These are phyloP conservation scores for Actinemys pallida DNA, from an alignment of 2,113 vertebrate genomes.

Conservation along the genomic window DNA sequence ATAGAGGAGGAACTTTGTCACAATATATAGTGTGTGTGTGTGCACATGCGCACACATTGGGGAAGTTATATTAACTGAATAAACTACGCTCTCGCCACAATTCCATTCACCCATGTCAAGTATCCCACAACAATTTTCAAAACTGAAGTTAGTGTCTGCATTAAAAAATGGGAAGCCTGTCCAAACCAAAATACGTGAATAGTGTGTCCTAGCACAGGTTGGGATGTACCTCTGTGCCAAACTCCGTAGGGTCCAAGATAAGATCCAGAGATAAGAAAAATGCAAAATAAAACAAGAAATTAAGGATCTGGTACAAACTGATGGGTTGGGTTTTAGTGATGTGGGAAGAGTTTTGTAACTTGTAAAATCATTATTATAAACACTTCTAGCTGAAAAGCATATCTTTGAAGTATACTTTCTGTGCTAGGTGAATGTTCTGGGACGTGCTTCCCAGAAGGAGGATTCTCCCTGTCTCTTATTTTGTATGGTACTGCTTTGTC, in stretches of 20 bases:
- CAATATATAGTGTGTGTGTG: background rate
- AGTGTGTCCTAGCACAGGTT: background rate
- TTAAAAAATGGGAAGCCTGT: background rate
- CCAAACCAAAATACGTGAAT: background rate
- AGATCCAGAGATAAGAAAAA: background rate
- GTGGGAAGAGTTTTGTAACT: too few relatives aligned
- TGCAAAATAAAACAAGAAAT: background rate
- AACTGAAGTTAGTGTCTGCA: background rate
- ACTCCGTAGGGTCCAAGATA: background rate
- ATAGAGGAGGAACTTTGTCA: too few relatives aligned
- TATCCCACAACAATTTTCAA: background rate
- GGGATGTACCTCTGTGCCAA: background rate
- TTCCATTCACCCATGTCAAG: background rate
- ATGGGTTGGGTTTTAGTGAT: background rate
- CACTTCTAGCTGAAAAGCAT: background rate
- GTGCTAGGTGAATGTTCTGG: too few relatives aligned
- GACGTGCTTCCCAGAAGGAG: too few relatives aligned
- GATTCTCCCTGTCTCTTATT: too few relatives aligned
- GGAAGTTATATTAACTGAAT: background rate
- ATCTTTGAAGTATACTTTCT: background rate
- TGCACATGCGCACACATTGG: rapidly evolving
- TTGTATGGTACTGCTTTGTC: too few relatives aligned
- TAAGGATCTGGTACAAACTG: background rate
- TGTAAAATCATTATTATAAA: background rate
- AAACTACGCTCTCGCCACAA: background rate